Conservation (phyloP, 2,113 vertebrate genomes). For the Callocephalon fimbriatum region DNA sequence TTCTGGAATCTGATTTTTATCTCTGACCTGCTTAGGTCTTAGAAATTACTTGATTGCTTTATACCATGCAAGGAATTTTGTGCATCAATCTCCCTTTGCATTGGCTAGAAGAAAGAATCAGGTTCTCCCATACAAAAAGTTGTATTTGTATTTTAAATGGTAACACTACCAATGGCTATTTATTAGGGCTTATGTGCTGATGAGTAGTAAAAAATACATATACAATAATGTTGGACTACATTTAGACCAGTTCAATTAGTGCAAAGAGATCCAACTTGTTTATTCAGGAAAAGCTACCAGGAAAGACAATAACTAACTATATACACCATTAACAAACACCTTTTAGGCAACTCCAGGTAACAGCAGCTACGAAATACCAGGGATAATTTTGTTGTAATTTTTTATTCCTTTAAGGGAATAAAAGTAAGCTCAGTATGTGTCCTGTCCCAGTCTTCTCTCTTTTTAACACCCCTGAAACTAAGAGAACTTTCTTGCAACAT, state of each 20-base stretch:
- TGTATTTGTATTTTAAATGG: background rate
- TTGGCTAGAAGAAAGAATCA: background rate
- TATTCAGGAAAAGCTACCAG: background rate
- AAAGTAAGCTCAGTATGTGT: background rate
- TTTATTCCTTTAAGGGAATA: background rate
- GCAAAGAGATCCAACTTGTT: background rate
- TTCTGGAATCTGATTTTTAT: background rate
- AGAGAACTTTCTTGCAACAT: background rate
- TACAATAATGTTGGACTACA: background rate
- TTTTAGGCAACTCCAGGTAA: background rate
- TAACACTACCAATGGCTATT: background rate
- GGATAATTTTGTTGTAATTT: background rate
- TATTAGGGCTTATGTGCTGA: background rate
- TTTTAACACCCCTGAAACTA: background rate
- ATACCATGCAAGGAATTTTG: background rate
- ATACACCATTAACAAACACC: background rate
- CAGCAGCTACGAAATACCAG: background rate
- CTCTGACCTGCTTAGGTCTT: background rate
- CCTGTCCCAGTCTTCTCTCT: background rate
- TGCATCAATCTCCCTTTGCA: fast-evolving
- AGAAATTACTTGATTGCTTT: background rate
- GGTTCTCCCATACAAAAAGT: background rate
- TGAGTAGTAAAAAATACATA: background rate
- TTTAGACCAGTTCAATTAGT: background rate
- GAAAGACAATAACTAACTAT: background rate